phyloP scores from a whole-genome alignment of 2,113 vertebrate genomes.

The Bungarus multicinctus region DNA sequence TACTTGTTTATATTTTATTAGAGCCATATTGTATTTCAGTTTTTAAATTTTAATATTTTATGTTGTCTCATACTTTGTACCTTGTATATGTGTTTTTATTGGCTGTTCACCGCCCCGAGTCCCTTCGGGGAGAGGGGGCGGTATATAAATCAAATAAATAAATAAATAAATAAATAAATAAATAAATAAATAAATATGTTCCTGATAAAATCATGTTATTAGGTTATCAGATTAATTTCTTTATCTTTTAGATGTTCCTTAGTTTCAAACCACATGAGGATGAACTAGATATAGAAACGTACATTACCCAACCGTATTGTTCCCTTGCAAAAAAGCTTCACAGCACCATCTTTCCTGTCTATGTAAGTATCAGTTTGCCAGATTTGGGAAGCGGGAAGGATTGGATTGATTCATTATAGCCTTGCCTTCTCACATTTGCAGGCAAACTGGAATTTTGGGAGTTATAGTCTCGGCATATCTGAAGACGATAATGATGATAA shows the following conservation, averaged over 20 bases:
- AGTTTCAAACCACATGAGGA: constrained; percentile 71
- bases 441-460: background rate
- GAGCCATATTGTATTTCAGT: no score
- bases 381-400: background rate
- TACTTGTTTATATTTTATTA: no score
- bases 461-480: background rate
- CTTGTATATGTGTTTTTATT: no score
- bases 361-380: constrained; percentile 76
- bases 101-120: no score
- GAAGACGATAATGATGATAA: background rate
- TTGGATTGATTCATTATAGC: background rate
- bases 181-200: no score
- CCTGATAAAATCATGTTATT: no score
- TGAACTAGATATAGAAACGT: constrained; percentile 75
- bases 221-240: no score
- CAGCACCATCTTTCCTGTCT: constrained; percentile 74
- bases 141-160: no score
- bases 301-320: constrained; percentile 69
- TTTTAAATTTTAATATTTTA: no score
- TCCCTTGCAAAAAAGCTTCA: constrained; percentile 72
- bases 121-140: no score
- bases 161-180: no score
- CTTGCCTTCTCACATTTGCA: background rate
- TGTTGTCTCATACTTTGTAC: no score
- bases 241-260: constrained; percentile 73